Conservation (phyloP, 2,113 vertebrate species). For the Tringa solitaria region DNA sequence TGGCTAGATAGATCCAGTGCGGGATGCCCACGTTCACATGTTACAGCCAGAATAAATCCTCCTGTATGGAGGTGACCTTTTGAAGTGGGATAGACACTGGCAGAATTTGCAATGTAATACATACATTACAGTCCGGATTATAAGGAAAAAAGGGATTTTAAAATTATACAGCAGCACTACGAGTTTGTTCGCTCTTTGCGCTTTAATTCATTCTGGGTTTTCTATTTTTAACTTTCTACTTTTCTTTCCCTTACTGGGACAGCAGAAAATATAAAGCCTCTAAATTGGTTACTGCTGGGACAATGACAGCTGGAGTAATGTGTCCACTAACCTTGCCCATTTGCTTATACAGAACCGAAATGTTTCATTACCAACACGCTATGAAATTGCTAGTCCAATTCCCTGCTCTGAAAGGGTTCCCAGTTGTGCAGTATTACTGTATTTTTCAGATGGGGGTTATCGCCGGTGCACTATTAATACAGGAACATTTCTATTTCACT, state of each 20-base stretch:
- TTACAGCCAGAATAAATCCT: not conserved
- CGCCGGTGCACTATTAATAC: constrained; percentile 12
- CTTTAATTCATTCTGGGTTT: constrained; percentile 18
- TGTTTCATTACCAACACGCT: constrained; percentile 32
- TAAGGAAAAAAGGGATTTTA: not conserved
- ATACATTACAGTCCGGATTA: not conserved
- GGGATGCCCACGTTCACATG: not conserved
- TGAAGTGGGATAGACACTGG: not conserved
- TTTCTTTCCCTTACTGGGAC: constrained; percentile 7
- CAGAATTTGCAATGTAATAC: not conserved
- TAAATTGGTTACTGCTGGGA: constrained; percentile 58
- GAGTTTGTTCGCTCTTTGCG: not conserved
- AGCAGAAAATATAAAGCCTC: constrained; percentile 47
- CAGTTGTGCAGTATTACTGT: not conserved
- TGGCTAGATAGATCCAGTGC: not conserved
- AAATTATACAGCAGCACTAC: not conserved
- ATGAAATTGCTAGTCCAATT: constrained; percentile 27
- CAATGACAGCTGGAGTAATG: constrained; percentile 12
- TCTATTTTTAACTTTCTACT: constrained; percentile 44
- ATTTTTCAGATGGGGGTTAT: constrained; percentile 48
- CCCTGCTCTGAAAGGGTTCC: constrained; percentile 30
- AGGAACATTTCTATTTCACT: constrained; percentile 32
- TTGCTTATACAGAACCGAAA: constrained; percentile 52
- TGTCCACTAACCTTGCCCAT: constrained; percentile 48
- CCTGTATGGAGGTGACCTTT: not conserved